Evolutionary conservation across 2,113 vertebrate genomes (phyloP).

Genomic region (Bubo scandiacus): DNA sequence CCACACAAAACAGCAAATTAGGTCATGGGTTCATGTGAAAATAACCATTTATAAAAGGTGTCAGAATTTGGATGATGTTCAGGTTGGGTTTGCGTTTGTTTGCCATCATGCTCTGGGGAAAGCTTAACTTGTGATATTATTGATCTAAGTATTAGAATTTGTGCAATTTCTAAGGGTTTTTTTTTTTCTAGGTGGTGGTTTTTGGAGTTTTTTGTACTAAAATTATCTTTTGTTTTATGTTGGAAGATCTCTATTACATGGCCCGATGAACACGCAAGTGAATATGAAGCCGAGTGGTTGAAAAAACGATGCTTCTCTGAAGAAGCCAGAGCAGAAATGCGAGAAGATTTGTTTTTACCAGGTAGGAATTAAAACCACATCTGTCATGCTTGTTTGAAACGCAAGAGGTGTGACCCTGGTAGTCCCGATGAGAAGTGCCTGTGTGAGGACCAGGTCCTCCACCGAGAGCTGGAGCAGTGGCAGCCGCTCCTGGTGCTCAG

Average conservation of each 20-base stretch:
- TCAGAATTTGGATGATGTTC: background rate
- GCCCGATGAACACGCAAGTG: conserved; percentile 87
- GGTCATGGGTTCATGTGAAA: background rate
- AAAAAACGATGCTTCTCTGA: conserved; percentile 90
- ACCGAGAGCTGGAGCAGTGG: background rate
- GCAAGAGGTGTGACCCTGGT: background rate
- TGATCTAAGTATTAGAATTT: background rate
- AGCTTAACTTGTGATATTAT: background rate
- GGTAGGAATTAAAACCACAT: conserved; percentile 70
- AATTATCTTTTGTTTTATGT: background rate
- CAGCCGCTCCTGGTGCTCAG: background rate
- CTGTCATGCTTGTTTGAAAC: background rate
- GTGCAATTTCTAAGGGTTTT: background rate
- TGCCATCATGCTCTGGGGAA: background rate
- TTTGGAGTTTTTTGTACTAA: background rate
- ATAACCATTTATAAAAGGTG: background rate
- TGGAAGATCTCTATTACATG: conserved; percentile 85
- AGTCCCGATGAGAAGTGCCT: background rate
- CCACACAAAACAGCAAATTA: background rate
- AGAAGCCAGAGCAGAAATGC: conserved; percentile 79
- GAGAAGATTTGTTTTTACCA: conserved; percentile 86
- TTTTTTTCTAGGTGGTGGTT: background rate
- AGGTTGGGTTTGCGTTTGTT: background rate
- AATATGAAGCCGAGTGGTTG: conserved; percentile 89
- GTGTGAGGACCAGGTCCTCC: background rate